A percentile compares a stretch with the other conserved stretches of the same genome.
These are phyloP conservation scores for Ondatra zibethicus DNA, from an alignment of 2,113 vertebrate genomes.

Conservation along the genomic window DNA sequence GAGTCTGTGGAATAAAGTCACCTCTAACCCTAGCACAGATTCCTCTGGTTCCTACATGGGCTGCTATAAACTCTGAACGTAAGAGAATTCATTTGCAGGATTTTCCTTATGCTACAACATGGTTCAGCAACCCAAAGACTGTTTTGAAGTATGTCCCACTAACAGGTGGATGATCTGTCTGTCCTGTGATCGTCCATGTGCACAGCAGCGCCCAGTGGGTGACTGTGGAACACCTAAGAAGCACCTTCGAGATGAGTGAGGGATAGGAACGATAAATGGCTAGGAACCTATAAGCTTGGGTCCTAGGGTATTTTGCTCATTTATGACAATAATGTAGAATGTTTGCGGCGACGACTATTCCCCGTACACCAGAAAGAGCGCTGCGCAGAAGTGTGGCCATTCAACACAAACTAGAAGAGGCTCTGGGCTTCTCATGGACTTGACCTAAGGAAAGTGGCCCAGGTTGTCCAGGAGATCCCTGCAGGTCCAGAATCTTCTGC, in stretches of 20 bases:
- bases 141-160: neutral
- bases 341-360: neutral
- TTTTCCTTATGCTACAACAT: neutral
- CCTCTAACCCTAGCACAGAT: slow-evolving; percentile 21
- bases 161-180: neutral
- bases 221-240: neutral
- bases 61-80: slow-evolving; percentile 22
- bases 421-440: neutral
- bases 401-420: neutral
- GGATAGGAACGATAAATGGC: neutral
- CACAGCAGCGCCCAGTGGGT: neutral
- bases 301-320: neutral
- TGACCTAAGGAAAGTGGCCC: neutral
- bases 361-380: neutral
- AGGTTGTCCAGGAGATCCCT: neutral
- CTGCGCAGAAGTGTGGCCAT: neutral
- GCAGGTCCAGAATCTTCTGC: neutral
- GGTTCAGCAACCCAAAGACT: neutral
- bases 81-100: neutral
- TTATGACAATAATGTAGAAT: neutral
- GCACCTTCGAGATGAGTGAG: neutral
- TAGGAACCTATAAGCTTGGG: neutral
- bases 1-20: slow-evolving; percentile 57
- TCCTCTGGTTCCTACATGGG: slow-evolving; percentile 22
- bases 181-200: no score